Evolutionary conservation across 2,888 invertebrate genomes (phyloP), one percentile per base, ranked within the genome.

Genomic region (Luperina nickerlii): DNA sequence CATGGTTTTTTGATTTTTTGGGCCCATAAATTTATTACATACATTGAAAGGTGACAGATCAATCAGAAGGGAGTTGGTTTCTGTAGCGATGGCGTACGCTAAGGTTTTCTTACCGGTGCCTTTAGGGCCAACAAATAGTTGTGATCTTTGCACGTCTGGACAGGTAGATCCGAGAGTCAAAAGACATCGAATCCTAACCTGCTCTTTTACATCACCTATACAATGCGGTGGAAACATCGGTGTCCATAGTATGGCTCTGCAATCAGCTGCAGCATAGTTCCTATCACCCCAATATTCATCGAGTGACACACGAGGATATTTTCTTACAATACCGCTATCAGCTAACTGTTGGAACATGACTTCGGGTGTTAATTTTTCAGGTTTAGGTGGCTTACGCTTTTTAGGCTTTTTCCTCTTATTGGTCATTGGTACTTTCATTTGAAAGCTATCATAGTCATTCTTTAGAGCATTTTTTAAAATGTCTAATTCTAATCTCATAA

Each of bases 291-390:
- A 96, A 92, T 97, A 98, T 74, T 98, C 98, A 20, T 97, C 96
- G 72, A 98, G 92, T 0, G 94, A 95, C 0, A 95, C 94, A 74
- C 93, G 95, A 0, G 98, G 98, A 92, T 98, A 98, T 74, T 97
- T 96, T 87, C 94, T 97, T 73, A 98, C 97, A 79, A 99, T 98
- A 11, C 98, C 98, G 88, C 97, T 97, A 89, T 97, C 97, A 8
- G 98, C 98, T 79, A 99, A 96, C 91, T 97, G 97, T 93, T 98
- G 98, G 90, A 98, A 98, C 90, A 98, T 96, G n/a, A 97, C 97
- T 88, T 97, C 97, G 0, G 97, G 96, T 0, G 96, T 94, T 82
- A 97, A 92, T 92, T 98, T 97, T 0, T 97, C 97, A 2, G 98
- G 98, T 91, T 98, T 98, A 79, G 97, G 97, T 76, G 94, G 94